Evolutionary conservation across 2,888 invertebrate genomes (phyloP).

Genomic region (Himalopsyche anomala): DNA sequence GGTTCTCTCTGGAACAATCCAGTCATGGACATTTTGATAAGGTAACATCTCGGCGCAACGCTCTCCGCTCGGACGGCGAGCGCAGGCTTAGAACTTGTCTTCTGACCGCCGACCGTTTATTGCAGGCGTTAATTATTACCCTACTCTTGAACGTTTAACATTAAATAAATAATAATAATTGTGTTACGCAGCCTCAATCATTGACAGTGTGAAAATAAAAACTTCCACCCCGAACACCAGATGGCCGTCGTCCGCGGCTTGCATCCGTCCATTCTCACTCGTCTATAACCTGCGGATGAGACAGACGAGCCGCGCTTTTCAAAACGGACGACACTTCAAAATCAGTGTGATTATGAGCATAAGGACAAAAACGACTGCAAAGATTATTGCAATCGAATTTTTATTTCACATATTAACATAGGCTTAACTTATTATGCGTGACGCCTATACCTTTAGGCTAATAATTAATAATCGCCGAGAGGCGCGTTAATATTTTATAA

Average conservation of each 20-base stretch:
- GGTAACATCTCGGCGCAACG: slow-evolving; percentile 54
- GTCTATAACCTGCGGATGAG: background rate
- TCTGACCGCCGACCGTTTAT: background rate
- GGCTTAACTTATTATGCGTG: background rate
- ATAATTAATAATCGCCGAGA: background rate
- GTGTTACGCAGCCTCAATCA: background rate
- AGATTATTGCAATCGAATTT: background rate
- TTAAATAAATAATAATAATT: slow-evolving; percentile 32
- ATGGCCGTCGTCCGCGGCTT: background rate
- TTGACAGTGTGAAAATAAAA: slow-evolving; percentile 19
- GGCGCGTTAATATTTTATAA: slow-evolving; percentile 23
- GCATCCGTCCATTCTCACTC: background rate
- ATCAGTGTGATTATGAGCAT: background rate
- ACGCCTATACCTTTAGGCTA: background rate
- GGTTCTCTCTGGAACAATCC: slow-evolving; percentile 49
- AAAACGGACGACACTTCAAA: background rate
- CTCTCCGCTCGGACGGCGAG: background rate
- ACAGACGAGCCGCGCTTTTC: background rate
- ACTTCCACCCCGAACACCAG: background rate
- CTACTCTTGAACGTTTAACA: slow-evolving; percentile 27
- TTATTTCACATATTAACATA: slow-evolving; percentile 7
- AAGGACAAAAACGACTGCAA: background rate
- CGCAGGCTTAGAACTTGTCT: background rate
- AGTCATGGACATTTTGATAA: slow-evolving; percentile 59
- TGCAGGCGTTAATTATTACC: slow-evolving; percentile 25